Percentiles rank a stretch among this genome's conserved stretches.
Evolutionary conservation across 2,797 vertebrate genomes (phyloP).

Genomic region (Psittacula echo): DNA sequence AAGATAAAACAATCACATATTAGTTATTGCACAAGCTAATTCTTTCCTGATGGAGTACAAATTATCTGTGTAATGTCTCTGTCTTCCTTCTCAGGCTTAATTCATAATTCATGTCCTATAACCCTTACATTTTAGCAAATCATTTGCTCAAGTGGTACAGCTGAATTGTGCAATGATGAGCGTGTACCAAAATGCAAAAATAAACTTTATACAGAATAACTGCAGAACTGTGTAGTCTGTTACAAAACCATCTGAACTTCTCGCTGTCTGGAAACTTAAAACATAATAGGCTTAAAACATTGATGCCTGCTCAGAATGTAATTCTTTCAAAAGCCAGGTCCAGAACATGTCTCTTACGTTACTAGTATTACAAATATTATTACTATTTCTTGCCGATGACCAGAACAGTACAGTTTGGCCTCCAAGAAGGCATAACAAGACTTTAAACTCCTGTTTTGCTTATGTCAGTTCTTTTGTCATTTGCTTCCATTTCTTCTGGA

Average conservation of each 20-base stretch:
- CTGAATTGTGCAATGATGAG: background rate
- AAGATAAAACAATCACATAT: slow-evolving; percentile 56
- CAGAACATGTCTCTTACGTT: background rate
- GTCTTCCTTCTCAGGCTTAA: background rate
- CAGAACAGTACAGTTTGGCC: background rate
- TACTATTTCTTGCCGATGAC: background rate
- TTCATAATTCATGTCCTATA: background rate
- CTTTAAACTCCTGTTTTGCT: background rate
- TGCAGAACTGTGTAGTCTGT: background rate
- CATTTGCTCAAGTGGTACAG: background rate
- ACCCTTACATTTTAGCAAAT: background rate
- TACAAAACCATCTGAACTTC: background rate
- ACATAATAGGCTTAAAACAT: background rate
- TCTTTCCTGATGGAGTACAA: background rate
- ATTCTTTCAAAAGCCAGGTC: background rate
- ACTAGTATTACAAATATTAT: background rate
- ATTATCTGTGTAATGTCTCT: background rate
- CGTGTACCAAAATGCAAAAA: background rate
- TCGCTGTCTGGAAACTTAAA: background rate
- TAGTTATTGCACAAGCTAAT: slow-evolving; percentile 39
- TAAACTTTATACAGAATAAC: background rate
- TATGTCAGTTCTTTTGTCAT: background rate
- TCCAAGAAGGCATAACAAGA: background rate
- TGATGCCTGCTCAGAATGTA: background rate
- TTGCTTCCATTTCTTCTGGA: background rate